Evolutionary conservation across 2,888 invertebrate species (phyloP).

Genomic region (Lycocerus yunnanus): DNA sequence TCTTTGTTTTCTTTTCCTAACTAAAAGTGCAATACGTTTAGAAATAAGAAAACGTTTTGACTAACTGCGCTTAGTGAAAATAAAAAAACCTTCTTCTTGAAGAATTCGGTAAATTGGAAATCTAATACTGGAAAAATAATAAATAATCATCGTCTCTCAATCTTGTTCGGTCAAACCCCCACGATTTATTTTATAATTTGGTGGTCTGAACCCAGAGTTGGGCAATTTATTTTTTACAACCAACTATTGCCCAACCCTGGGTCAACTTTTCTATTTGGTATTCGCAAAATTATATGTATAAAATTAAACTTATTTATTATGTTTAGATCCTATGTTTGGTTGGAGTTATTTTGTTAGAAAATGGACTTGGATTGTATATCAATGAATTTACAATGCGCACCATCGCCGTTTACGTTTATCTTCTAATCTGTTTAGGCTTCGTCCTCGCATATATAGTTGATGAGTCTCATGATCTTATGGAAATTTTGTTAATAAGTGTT

Average conservation of each 20-base stretch:
- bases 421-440: slow-evolving; percentile 23
- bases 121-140: too few relatives aligned
- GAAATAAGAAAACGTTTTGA: neutral
- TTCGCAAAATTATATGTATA: neutral
- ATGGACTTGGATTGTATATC: neutral
- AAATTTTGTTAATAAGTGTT: slow-evolving; percentile 20
- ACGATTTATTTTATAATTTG: neutral
- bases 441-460: slow-evolving; percentile 26
- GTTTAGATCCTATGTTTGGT: slow-evolving; percentile 1
- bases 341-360: neutral
- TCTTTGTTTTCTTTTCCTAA: neutral
- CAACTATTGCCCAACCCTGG: neutral
- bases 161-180: neutral
- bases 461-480: slow-evolving; percentile 18
- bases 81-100: neutral
- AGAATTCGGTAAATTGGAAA: neutral
- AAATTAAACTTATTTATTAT: neutral
- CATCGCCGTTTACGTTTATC: slow-evolving; percentile 12
- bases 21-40: neutral
- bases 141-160: neutral
- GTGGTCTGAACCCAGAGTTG: neutral
- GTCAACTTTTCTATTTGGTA: neutral
- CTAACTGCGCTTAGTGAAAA: neutral
- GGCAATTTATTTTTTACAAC: neutral
- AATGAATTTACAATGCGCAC: slow-evolving; percentile 2